Conservation (phyloP, 2,888 invertebrate species). For the Mechanitis mazaeus region DNA sequence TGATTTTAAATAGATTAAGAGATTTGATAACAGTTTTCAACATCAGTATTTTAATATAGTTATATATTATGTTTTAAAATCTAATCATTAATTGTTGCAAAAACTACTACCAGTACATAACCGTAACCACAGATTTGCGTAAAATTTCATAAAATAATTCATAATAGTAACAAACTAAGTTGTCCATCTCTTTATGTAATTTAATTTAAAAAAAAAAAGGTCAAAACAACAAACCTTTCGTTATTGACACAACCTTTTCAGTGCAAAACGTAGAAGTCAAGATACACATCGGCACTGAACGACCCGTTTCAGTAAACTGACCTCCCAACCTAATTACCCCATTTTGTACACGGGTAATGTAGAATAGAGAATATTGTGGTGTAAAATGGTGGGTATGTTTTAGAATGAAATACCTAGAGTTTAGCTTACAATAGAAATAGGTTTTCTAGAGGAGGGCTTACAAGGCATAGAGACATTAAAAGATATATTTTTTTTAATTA, state of each 20-base stretch:
- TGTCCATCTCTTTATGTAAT: not conserved
- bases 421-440: not conserved
- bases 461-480: too few relatives aligned
- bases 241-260: conserved; percentile 6
- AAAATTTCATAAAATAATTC: not conserved
- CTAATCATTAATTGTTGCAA: too few relatives aligned
- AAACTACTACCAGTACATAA: too few relatives aligned
- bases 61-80: too few relatives aligned
- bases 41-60: too few relatives aligned
- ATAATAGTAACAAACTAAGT: not conserved
- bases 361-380: conserved; percentile 5
- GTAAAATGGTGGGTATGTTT: not conserved
- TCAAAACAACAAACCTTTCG: conserved; percentile 2
- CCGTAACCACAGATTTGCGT: too few relatives aligned
- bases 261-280: conserved; percentile 7
- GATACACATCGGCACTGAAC: conserved; percentile 11
- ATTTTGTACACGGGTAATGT: conserved; percentile 11
- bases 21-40: too few relatives aligned
- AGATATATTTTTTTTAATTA: too few relatives aligned
- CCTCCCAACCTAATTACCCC: conserved; percentile 25
- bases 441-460: not conserved
- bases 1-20: too few relatives aligned
- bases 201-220: not conserved
- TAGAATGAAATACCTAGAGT: conserved; percentile 1
- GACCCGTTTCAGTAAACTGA: conserved; percentile 21